Conservation (phyloP, 1,140 invertebrate species). For the Papilio dardanus region DNA sequence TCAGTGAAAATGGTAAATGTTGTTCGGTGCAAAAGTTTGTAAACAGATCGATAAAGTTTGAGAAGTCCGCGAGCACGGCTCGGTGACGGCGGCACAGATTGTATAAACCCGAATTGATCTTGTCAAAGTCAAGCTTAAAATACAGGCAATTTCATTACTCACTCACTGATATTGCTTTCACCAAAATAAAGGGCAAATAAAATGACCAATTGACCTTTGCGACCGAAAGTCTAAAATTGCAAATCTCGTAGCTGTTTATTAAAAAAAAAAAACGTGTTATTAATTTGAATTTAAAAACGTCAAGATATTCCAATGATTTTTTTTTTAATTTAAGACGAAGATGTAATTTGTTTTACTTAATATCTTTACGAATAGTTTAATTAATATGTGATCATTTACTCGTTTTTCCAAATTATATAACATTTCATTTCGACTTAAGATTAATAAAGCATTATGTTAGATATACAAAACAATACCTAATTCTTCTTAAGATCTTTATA, state of each 20-base stretch:
- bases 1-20: slow-evolving; percentile 44
- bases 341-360: too few species aligned
- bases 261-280: not conserved
- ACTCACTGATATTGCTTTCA: slow-evolving; percentile 14
- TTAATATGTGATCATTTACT: not conserved
- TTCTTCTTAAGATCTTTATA: too few species aligned
- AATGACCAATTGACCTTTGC: slow-evolving; percentile 15
- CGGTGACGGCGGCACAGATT: slow-evolving; percentile 34
- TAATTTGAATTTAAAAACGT: not conserved
- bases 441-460: not conserved
- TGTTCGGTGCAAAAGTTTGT: slow-evolving; percentile 62
- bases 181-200: slow-evolving; percentile 27
- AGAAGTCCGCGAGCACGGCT: slow-evolving; percentile 44
- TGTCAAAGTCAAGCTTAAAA: slow-evolving; percentile 39
- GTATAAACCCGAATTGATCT: slow-evolving; percentile 35
- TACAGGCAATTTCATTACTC: slow-evolving; percentile 27
- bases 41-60: slow-evolving; percentile 72
- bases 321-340: not conserved
- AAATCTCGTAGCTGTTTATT: slow-evolving; percentile 13
- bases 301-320: not conserved
- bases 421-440: not conserved
- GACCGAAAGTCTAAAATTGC: slow-evolving; percentile 34
- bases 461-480: too few species aligned
- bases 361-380: not conserved
- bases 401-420: not conserved